A percentile compares a stretch with the other conserved stretches of the same genome.
phyloP scores from a whole-genome alignment of 2,888 invertebrate species.

The Amblyjoppa proteus region DNA sequence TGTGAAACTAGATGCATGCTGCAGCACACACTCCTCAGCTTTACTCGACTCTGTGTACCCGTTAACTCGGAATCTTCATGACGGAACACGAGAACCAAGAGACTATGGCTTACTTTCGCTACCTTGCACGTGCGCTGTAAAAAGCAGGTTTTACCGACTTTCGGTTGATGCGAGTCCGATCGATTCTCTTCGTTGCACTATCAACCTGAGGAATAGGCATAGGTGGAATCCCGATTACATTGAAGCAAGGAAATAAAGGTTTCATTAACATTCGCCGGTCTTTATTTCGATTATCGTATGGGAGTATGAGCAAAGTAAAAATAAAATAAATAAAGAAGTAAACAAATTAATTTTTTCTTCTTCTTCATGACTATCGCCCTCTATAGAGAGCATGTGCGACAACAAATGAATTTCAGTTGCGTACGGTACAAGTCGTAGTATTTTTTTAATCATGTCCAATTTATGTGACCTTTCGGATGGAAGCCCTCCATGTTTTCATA shows the following conservation, averaged over 20 bases:
- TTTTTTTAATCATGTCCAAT: too few species aligned
- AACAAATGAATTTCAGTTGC: too few species aligned
- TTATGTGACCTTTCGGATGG: too few species aligned
- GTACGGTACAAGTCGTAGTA: too few species aligned
- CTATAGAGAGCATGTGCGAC: too few species aligned
- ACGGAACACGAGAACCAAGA: not conserved
- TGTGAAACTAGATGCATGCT: constrained; percentile 7
- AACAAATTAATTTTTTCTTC: too few species aligned
- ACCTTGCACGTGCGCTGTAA: not conserved
- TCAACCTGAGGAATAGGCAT: constrained; percentile 5
- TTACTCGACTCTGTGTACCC: not conserved
- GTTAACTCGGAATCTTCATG: not conserved
- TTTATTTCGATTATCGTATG: too few species aligned
- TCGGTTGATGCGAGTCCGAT: not conserved
- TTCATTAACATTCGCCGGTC: too few species aligned
- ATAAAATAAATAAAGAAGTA: too few species aligned
- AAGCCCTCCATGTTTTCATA: too few species aligned
- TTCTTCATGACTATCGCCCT: too few species aligned
- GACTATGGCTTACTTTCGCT: constrained; percentile 9
- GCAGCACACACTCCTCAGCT: constrained; percentile 12
- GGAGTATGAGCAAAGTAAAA: too few species aligned
- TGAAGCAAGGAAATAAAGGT: not conserved
- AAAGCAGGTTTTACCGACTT: constrained; percentile 21
- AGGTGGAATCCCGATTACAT: not conserved
- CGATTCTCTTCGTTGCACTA: constrained; percentile 7